Evolutionary conservation across 2,113 vertebrate genomes (phyloP).

Genomic region (Pachycephala philippinensis): DNA sequence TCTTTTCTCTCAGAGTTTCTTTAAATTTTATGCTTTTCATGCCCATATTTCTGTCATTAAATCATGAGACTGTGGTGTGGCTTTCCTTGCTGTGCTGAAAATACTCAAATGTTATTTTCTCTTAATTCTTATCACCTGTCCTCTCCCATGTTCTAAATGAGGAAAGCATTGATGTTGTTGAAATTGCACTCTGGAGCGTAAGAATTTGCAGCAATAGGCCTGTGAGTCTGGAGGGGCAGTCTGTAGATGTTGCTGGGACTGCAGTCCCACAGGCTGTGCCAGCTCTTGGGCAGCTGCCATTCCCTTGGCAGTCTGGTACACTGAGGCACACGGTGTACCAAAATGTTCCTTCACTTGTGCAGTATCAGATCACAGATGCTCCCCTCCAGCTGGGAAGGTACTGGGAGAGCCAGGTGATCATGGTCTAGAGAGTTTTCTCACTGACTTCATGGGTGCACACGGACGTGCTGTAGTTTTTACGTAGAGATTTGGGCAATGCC

Average conservation of each 20-base stretch:
- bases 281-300: not conserved
- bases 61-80: conserved; percentile 6
- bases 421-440: not conserved
- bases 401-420: not conserved
- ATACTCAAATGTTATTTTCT: conserved; percentile 44
- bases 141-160: not conserved
- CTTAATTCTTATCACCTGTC: conserved; percentile 69
- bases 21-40: not conserved
- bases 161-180: not conserved
- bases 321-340: not conserved
- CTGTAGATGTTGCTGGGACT: not conserved
- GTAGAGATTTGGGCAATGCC: not conserved
- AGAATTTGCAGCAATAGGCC: not conserved
- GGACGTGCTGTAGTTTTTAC: not conserved
- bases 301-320: not conserved
- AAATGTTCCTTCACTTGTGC: not conserved
- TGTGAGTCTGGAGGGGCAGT: not conserved
- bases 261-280: not conserved
- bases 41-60: conserved; percentile 49
- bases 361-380: not conserved
- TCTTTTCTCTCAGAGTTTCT: not conserved
- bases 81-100: conserved; percentile 48
- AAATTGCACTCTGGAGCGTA: not conserved
- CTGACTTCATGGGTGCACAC: not conserved
- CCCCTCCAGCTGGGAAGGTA: not conserved